Percentiles rank a stretch among this genome's conserved stretches.
Evolutionary conservation across 2,888 invertebrate species (phyloP).

Genomic region (Parelbella ahira): DNA sequence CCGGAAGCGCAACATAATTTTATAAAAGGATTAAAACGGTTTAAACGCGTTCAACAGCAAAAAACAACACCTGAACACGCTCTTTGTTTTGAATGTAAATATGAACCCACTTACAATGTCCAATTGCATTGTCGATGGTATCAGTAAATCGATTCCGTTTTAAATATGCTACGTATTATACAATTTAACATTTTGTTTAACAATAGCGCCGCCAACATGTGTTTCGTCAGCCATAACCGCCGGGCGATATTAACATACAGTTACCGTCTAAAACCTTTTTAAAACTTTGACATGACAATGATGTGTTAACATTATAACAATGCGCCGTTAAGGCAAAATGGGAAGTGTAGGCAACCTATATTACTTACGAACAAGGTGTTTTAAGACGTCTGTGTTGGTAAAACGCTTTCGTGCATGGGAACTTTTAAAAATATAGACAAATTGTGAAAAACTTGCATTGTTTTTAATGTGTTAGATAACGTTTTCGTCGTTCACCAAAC

Average conservation of each 20-base stretch:
- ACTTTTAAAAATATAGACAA: no score
- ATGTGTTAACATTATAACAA: constrained; percentile 70
- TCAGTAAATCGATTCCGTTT: constrained; percentile 26
- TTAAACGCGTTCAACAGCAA: no score
- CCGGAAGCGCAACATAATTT: no score
- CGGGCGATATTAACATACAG: constrained; percentile 66
- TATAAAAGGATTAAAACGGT: no score
- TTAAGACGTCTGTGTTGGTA: constrained; percentile 1
- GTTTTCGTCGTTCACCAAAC: no score
- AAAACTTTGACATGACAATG: constrained; percentile 70
- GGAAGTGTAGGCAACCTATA: constrained; percentile 52
- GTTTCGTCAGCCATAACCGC: constrained; percentile 67
- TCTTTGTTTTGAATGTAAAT: constrained; percentile 12
- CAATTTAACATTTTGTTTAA: constrained; percentile 44
- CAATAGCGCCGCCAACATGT: constrained; percentile 65
- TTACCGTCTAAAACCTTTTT: constrained; percentile 59
- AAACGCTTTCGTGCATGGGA: no score
- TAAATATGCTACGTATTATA: constrained; percentile 40
- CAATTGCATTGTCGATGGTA: constrained; percentile 26
- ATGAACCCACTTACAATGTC: constrained; percentile 10
- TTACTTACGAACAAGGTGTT: constrained; percentile 37
- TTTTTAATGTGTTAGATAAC: no score
- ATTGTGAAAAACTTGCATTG: no score
- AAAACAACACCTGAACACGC: no score
- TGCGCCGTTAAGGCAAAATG: constrained; percentile 59